A percentile compares a stretch with the other conserved stretches of the same genome.
phyloP scores from a whole-genome alignment of 2,888 invertebrate species.

The Meiosimyza decipiens region DNA sequence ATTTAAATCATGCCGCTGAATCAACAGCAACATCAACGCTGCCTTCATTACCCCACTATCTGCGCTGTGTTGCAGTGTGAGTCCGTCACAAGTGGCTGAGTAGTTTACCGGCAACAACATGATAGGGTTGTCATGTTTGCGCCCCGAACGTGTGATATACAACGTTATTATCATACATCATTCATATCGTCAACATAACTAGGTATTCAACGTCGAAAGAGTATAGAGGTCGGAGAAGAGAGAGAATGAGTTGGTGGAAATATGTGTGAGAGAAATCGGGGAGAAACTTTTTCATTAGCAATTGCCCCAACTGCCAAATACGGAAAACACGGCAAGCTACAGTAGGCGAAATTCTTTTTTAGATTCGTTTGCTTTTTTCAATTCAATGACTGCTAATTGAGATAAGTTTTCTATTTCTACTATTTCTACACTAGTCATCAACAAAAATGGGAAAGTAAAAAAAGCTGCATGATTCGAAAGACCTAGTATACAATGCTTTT shows the following conservation, averaged over 20 bases:
- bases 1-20: conserved; percentile 63
- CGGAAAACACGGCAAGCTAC: conserved; percentile 6
- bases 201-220: conserved; percentile 33
- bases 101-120: neutral
- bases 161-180: conserved; percentile 53
- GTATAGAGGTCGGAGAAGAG: neutral
- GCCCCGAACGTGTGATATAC: neutral
- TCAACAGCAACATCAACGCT: conserved; percentile 48
- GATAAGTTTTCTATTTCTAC: too few species aligned
- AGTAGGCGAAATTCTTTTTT: neutral
- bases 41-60: neutral
- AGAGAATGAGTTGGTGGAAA: too few species aligned
- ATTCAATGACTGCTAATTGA: too few species aligned
- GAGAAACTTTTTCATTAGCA: conserved; percentile 58
- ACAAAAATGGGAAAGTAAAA: too few species aligned
- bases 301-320: conserved; percentile 23
- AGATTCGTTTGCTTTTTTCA: too few species aligned
- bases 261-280: conserved; percentile 43
- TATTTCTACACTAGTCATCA: too few species aligned
- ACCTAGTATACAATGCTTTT: too few species aligned
- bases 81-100: neutral
- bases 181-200: conserved; percentile 58
- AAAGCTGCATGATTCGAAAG: too few species aligned
- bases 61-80: neutral
- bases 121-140: conserved; percentile 1